Evolutionary conservation across 2,113 vertebrate genomes (phyloP).

Genomic region (Tragelaphus strepsiceros): DNA sequence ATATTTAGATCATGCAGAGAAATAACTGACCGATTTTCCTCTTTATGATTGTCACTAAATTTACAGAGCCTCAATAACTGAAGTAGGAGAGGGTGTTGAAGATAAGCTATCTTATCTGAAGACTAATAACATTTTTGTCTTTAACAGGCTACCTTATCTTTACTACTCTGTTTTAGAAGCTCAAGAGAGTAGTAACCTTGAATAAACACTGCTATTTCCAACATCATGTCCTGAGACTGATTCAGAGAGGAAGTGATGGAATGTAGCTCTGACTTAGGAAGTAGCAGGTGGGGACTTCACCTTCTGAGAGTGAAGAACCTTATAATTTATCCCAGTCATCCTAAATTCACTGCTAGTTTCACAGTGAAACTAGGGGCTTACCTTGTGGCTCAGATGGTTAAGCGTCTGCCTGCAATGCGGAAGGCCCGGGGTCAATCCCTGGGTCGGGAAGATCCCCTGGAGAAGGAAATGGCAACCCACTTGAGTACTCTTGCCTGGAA

Average conservation of each 20-base stretch:
- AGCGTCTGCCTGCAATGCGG: neutral
- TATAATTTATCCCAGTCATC: neutral
- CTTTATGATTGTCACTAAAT: neutral
- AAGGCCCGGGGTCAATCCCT: neutral
- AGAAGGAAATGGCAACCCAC: neutral
- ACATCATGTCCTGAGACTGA: neutral
- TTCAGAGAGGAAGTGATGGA: neutral
- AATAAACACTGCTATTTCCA: neutral
- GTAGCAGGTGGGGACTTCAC: neutral
- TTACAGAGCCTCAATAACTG: slow-evolving; percentile 7
- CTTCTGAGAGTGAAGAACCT: neutral
- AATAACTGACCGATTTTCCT: slow-evolving; percentile 6
- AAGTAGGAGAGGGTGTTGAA: slow-evolving; percentile 24
- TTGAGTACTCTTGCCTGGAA: neutral
- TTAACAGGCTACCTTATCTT: slow-evolving; percentile 41
- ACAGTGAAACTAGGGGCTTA: neutral
- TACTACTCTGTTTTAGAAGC: neutral
- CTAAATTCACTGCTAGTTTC: neutral
- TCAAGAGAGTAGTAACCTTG: neutral
- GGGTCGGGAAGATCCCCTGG: neutral
- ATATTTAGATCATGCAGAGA: neutral
- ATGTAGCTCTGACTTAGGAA: neutral
- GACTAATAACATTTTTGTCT: slow-evolving; percentile 47
- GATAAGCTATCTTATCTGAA: slow-evolving; percentile 53
- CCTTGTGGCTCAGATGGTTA: neutral